Evolutionary conservation across 2,113 vertebrate genomes (phyloP).

Genomic region (Naja naja): DNA sequence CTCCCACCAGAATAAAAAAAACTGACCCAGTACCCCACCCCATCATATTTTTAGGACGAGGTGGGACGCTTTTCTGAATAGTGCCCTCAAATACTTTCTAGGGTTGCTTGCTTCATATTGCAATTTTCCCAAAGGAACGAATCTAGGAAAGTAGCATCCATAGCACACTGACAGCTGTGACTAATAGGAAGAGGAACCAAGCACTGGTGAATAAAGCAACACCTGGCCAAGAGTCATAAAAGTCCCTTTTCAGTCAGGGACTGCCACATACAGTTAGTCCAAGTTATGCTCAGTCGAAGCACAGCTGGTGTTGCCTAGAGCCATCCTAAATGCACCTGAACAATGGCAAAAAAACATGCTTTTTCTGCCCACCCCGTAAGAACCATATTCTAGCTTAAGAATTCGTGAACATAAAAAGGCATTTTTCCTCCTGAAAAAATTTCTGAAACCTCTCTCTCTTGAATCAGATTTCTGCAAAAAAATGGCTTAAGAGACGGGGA

Average conservation of each 20-base stretch:
- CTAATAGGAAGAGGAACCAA: accelerated
- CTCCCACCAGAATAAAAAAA: too few species aligned
- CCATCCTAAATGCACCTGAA: background rate
- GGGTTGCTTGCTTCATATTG: background rate
- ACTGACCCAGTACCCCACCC: background rate
- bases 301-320: background rate
- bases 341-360: background rate
- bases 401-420: background rate
- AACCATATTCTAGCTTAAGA: background rate
- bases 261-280: background rate
- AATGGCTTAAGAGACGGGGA: background rate
- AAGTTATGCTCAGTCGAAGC: background rate
- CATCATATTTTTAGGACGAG: too few species aligned
- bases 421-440: background rate
- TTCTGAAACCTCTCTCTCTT: too few species aligned
- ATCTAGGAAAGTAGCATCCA: background rate
- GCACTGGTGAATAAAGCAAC: background rate
- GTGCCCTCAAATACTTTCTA: background rate
- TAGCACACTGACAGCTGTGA: accelerated
- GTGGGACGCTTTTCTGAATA: background rate
- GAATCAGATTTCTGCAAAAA: background rate
- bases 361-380: background rate
- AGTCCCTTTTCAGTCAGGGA: background rate
- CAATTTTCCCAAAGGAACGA: background rate
- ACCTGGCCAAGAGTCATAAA: background rate